Evolutionary conservation across 2,888 invertebrate species (phyloP).

Genomic region (Hirudinaria manillensis): DNA sequence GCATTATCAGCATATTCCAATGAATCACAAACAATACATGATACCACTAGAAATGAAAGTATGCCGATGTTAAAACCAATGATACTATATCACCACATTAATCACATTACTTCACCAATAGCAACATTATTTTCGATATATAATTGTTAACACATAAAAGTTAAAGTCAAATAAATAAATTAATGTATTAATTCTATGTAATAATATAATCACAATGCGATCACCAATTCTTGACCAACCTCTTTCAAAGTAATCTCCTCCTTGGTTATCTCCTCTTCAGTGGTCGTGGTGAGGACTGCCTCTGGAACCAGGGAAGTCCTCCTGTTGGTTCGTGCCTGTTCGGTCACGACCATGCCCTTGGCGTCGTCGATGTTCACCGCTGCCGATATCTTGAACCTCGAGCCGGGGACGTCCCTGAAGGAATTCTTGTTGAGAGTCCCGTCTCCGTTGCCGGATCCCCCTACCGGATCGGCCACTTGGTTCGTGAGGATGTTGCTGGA

Average conservation of each 20-base stretch:
- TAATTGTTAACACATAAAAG: no score
- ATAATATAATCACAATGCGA: no score
- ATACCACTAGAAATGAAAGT: no score
- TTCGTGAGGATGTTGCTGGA: conserved; percentile 17
- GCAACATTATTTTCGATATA: no score
- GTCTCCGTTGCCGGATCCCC: not conserved
- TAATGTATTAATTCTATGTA: no score
- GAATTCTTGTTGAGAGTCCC: conserved; percentile 9
- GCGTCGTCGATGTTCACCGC: not conserved
- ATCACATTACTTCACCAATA: no score
- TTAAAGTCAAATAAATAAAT: no score
- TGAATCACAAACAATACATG: no score
- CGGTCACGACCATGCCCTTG: not conserved
- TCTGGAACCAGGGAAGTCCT: conserved; percentile 8
- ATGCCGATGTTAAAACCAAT: no score
- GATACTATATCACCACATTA: no score
- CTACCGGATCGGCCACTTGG: not conserved
- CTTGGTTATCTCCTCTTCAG: conserved; percentile 13
- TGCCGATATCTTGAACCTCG: conserved; percentile 6
- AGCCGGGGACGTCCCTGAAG: conserved; percentile 12
- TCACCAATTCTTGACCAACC: not conserved
- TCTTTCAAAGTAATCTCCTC: conserved; percentile 31
- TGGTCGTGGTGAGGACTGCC: not conserved
- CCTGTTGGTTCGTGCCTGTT: not conserved
- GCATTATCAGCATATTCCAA: no score